phyloP scores from a whole-genome alignment of 2,113 vertebrate genomes.

The Stercorarius parasiticus region DNA sequence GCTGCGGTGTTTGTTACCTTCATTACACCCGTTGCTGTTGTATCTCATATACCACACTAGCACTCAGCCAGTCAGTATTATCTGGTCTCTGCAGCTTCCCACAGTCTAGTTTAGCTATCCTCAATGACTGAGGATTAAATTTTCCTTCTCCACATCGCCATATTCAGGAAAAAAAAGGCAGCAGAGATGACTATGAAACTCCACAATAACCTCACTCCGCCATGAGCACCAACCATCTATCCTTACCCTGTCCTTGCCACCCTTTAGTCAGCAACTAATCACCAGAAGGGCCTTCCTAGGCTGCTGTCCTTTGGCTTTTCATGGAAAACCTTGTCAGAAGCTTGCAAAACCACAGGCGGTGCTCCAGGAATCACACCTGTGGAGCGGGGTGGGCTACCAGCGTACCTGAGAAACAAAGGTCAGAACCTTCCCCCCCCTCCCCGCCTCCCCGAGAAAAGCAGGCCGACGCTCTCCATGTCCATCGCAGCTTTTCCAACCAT shows the following conservation, averaged over 20 bases:
- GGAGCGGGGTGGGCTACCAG: accelerated
- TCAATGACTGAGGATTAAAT: neutral
- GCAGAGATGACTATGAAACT: neutral
- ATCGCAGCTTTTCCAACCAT: accelerated
- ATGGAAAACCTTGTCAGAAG: accelerated
- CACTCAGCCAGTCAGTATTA: neutral
- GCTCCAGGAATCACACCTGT: accelerated
- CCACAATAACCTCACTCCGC: neutral
- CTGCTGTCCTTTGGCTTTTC: neutral
- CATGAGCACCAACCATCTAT: accelerated
- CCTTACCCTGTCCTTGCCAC: neutral
- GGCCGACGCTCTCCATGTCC: accelerated
- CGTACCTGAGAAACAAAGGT: neutral
- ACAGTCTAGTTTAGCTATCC: accelerated
- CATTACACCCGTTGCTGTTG: accelerated
- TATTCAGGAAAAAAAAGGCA: neutral
- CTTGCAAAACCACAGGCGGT: accelerated
- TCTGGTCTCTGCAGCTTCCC: neutral
- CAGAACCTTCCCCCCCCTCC: neutral
- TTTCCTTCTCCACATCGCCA: neutral
- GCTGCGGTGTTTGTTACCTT: neutral
- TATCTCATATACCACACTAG: neutral
- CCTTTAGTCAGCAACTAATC: neutral
- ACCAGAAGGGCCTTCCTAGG: neutral
- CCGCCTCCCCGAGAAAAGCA: neutral